A percentile compares a stretch with the other conserved stretches of the same genome.
phyloP scores from a whole-genome alignment of 1,140 invertebrate genomes.

The Tetramorium parvispinum region DNA sequence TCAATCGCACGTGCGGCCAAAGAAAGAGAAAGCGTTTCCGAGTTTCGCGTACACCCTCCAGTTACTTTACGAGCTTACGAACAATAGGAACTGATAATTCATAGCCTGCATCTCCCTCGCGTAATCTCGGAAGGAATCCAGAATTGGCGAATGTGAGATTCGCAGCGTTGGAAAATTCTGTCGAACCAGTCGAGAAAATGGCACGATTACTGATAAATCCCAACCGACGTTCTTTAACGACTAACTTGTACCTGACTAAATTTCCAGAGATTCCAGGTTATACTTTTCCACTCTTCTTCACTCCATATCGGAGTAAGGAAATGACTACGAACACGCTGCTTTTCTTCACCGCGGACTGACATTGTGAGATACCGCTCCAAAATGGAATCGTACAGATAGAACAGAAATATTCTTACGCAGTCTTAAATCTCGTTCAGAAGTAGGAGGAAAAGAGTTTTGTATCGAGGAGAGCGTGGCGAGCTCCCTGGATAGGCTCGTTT shows the following conservation, averaged over 20 bases:
- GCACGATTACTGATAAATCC: not conserved
- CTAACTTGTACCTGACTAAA: no score
- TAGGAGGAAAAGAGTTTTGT: not conserved
- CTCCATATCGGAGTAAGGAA: no score
- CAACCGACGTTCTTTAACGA: no score
- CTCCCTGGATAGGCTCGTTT: slow-evolving; percentile 62
- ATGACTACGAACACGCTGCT: not conserved
- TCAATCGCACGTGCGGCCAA: slow-evolving; percentile 46
- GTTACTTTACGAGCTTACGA: slow-evolving; percentile 79
- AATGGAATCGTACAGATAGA: not conserved
- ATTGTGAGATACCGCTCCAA: not conserved
- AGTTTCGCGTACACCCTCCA: slow-evolving; percentile 60
- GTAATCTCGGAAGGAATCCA: slow-evolving; percentile 62
- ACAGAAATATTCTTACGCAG: not conserved
- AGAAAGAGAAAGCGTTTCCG: slow-evolving; percentile 58
- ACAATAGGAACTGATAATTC: slow-evolving; percentile 84
- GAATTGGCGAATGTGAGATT: slow-evolving; percentile 50
- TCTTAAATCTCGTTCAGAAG: slow-evolving; percentile 1
- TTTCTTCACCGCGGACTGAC: not conserved
- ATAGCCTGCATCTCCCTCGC: slow-evolving; percentile 71
- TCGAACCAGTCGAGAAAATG: not conserved
- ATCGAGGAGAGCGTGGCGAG: not conserved
- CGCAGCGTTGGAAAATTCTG: slow-evolving; percentile 46
- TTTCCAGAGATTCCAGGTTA: no score
- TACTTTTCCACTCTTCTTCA: not conserved